phyloP scores from a whole-genome alignment of 30 jellyfish, hydroid and myxozoan genomes.

The Sanderia malayensis region DNA sequence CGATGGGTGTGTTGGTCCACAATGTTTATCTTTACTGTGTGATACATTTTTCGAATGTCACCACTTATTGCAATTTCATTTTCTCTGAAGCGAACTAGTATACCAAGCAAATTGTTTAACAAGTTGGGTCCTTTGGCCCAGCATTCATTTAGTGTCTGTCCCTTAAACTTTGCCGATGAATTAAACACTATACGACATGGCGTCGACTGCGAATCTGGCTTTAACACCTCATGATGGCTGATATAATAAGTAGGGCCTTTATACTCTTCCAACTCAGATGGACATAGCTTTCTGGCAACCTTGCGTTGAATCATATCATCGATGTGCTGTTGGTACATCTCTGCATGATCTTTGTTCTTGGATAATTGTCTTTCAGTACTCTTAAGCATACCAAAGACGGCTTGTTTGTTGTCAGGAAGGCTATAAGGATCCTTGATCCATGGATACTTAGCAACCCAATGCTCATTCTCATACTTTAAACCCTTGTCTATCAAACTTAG shows the following conservation, averaged over 20 bases:
- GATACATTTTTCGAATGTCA: conserved; percentile 21
- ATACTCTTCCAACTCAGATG: conserved; percentile 2
- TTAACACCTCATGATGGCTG: conserved; percentile 27
- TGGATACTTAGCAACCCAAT: conserved; percentile 16
- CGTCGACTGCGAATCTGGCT: conserved; percentile 2
- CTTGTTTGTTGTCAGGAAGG: conserved; percentile 9
- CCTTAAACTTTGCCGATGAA: conserved; percentile 25
- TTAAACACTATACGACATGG: conserved; percentile 29
- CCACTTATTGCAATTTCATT: conserved; percentile 1
- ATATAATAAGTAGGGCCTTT: conserved; percentile 19
- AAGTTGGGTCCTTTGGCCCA: conserved; percentile 28
- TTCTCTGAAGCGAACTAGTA: conserved; percentile 17
- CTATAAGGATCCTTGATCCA: conserved; percentile 19
- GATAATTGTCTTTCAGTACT: conserved; percentile 14
- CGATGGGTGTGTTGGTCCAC: conserved; percentile 19
- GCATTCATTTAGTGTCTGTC: conserved; percentile 12
- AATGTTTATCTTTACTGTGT: background rate
- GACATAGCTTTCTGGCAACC: conserved; percentile 8
- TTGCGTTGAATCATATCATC: background rate
- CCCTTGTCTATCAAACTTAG: background rate
- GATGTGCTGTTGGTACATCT: conserved; percentile 5
- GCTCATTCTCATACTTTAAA: background rate
- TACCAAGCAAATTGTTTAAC: conserved; percentile 22
- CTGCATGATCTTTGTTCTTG: conserved; percentile 8
- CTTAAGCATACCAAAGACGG: conserved; percentile 7